Base-by-base conservation (phyloP, 2,888 invertebrate species). In the Watsonalla cultraria region DNA sequence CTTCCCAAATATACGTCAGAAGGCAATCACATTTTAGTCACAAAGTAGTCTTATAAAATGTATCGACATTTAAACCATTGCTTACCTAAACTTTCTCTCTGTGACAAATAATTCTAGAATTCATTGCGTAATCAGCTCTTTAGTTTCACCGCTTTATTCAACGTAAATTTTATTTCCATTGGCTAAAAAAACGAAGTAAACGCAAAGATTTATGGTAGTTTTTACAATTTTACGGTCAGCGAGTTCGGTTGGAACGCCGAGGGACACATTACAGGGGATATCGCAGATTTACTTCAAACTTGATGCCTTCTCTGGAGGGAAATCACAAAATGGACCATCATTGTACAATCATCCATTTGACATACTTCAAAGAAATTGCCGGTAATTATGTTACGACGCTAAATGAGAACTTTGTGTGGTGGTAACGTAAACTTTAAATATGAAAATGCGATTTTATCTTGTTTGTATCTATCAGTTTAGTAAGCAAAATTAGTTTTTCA, bases 141-240 rank as follows among this genome's bases (percentile, higher is more conserved):
- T 51, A 53, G 42, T 42, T 42, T 5, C 42, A 8, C 42, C 11
- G 54, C 53, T 56, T 58, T 53, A 53, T 58, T 59, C 59, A 54
- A 56, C 61, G 57, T 59, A 60, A 60, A 52, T 53, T 59, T 58
- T 24, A 24, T 24, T 60, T 55, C 58, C 56, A 53, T 51, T 46
- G 59, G 57, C 56, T 55, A 60, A 57, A 61, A n/a, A 61, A 61
- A 65, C 66, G 72, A 76, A 76, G 72, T 73, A 78, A 74, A 78
- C 76, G 76, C 69, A 72, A 75, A 82, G 86, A 88, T 88, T 87
- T 89, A 87, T 88, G 76, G 80, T 81, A 87, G 86, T 89, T 88
- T 87, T 89, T 86, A 87, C 87, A 88, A 89, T 89, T 88, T 89
- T 88, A 87, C 87, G 89, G 87, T 87, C 85, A 84, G 81, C 78